Evolutionary conservation across 2,888 invertebrate species (phyloP).

Genomic region (Tribolium freemani): DNA sequence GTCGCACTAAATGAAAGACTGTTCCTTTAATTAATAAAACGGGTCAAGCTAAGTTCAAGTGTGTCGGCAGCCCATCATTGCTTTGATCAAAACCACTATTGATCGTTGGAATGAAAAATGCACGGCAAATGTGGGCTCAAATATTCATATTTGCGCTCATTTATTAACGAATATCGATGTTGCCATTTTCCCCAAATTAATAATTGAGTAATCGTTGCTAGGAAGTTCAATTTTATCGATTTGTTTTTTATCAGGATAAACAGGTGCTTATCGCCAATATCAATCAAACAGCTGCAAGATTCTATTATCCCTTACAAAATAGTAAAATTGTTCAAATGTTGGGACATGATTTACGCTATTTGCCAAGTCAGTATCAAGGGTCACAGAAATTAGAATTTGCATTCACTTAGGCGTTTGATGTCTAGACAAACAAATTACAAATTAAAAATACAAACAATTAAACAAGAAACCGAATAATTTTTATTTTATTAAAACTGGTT

Average conservation of each 20-base stretch:
- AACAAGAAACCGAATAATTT: too few relatives aligned
- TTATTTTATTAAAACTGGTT: too few relatives aligned
- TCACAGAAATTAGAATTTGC: too few relatives aligned
- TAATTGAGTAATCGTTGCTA: background rate
- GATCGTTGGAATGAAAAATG: background rate
- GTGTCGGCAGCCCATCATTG: background rate
- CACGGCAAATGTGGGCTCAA: too few relatives aligned
- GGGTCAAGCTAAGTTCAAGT: constrained; percentile 2
- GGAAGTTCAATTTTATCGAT: background rate
- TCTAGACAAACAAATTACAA: too few relatives aligned
- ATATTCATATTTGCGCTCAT: background rate
- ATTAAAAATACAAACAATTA: too few relatives aligned
- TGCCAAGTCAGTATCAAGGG: too few relatives aligned
- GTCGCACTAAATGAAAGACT: background rate
- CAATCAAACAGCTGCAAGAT: background rate
- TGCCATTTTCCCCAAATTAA: background rate
- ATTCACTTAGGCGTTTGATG: too few relatives aligned
- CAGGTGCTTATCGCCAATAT: background rate
- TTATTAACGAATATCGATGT: background rate
- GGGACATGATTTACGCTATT: too few relatives aligned
- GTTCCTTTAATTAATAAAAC: background rate
- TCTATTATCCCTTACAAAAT: background rate
- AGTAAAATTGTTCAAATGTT: background rate
- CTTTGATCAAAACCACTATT: constrained; percentile 3
- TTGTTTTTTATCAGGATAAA: constrained; percentile 1